phyloP scores from a whole-genome alignment of 2,797 vertebrate species.

The Sebastes minor region DNA sequence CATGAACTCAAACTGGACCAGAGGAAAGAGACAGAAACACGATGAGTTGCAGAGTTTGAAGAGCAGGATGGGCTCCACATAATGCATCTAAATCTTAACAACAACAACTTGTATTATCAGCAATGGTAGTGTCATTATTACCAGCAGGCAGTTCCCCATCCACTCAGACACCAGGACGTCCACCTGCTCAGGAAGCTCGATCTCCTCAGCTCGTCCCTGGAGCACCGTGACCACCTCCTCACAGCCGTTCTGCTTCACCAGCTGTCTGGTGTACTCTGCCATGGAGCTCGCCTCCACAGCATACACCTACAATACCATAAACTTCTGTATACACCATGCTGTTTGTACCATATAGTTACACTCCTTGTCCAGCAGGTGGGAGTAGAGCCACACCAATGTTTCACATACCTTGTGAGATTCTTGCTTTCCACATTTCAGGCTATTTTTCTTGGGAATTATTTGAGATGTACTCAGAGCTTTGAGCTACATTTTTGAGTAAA shows the following conservation, averaged over 20 bases:
- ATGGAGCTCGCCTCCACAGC: slow-evolving; percentile 87
- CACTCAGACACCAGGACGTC: slow-evolving; percentile 84
- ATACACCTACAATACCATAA: slow-evolving; percentile 77
- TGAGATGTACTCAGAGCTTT: not conserved
- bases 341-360: not conserved
- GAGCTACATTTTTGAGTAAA: not conserved
- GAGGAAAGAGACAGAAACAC: not conserved
- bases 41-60: not conserved
- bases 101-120: not conserved
- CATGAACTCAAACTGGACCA: slow-evolving; percentile 87
- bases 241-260: slow-evolving; percentile 78
- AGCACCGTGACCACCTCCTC: slow-evolving; percentile 81
- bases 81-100: not conserved
- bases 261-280: slow-evolving; percentile 80
- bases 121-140: slow-evolving; percentile 38
- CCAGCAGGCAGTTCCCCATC: slow-evolving; percentile 89
- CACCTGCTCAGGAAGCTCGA: slow-evolving; percentile 83
- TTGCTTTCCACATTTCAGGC: not conserved
- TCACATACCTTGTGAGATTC: not conserved
- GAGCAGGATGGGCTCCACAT: not conserved
- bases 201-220: slow-evolving; percentile 83
- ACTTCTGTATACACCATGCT: not conserved
- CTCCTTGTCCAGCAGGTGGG: slow-evolving; percentile 47
- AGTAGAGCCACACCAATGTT: slow-evolving; percentile 7
- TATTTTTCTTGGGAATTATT: not conserved